Percentiles rank a stretch among this genome's conserved stretches.
phyloP scores from a whole-genome alignment of 2,888 invertebrate species.

The Scaptomyza parva region DNA sequence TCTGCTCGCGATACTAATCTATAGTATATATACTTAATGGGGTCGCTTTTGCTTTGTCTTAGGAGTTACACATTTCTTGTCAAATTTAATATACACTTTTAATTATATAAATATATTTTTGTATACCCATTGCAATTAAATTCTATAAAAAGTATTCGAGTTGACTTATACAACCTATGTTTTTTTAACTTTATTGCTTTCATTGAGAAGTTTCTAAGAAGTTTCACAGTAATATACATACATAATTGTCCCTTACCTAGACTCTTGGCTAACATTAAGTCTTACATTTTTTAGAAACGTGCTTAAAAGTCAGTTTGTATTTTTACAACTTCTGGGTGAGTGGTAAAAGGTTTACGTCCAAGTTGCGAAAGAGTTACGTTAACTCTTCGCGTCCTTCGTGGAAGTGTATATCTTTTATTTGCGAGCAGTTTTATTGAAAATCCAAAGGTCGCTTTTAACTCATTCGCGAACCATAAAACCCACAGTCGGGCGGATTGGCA shows the following conservation, averaged over 20 bases:
- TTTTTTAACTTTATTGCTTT: background rate
- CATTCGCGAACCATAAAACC: constrained; percentile 72
- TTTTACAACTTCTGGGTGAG: constrained; percentile 50
- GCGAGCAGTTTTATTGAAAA: constrained; percentile 57
- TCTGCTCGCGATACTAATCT: too few species aligned
- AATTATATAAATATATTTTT: too few species aligned
- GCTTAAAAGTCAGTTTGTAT: constrained; percentile 23
- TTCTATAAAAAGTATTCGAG: background rate
- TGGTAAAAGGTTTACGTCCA: constrained; percentile 62
- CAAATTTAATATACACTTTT: too few species aligned
- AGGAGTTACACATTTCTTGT: too few species aligned
- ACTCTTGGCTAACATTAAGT: constrained; percentile 48
- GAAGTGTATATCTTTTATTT: constrained; percentile 52
- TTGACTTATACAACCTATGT: too few species aligned
- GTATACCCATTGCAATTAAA: too few species aligned
- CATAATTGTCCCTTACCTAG: constrained; percentile 13
- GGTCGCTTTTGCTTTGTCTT: too few species aligned
- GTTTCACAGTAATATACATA: background rate
- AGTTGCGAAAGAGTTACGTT: constrained; percentile 83
- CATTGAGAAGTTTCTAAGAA: constrained; percentile 20
- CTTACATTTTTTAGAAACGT: constrained; percentile 23
- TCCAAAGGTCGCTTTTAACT: constrained; percentile 65
- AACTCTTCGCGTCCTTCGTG: constrained; percentile 71
- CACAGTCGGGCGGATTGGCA: constrained; percentile 33
- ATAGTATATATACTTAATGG: too few species aligned